These are phyloP conservation scores for Nematopogon swammerdamellus DNA, from an alignment of 2,888 invertebrate species.

Conservation along the genomic window DNA sequence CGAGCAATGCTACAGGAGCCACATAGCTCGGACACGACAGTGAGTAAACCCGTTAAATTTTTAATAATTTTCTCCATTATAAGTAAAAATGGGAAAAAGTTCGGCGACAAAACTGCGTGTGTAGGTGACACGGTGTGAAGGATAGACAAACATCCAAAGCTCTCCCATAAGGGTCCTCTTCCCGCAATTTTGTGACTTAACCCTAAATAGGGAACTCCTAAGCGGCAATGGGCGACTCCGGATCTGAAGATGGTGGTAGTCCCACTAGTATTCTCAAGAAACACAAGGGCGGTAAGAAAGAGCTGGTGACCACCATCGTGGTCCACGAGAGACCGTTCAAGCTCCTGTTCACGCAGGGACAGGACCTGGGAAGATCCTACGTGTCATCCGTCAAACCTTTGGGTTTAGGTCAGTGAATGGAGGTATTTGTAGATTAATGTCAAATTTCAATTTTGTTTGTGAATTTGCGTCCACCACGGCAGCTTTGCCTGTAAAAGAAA, in stretches of 20 bases:
- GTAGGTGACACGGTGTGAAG: too few species aligned
- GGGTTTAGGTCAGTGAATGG: constrained; percentile 25
- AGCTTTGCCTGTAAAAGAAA: too few species aligned
- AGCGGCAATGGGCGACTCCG: too few species aligned
- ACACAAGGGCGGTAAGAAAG: constrained; percentile 5
- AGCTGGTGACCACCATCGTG: background rate
- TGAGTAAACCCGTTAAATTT: too few species aligned
- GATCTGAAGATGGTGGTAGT: background rate
- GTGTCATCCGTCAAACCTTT: constrained; percentile 34
- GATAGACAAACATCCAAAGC: too few species aligned
- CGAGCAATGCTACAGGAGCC: too few species aligned
- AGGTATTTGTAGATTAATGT: too few species aligned
- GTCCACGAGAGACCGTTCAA: constrained; percentile 29
- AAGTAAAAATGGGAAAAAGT: constrained; percentile 1
- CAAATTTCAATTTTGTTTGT: too few species aligned
- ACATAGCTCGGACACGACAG: too few species aligned
- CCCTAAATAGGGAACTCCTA: too few species aligned
- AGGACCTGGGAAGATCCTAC: constrained; percentile 39
- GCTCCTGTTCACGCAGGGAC: constrained; percentile 35
- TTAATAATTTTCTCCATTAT: constrained; percentile 1
- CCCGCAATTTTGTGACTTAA: too few species aligned
- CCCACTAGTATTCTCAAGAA: constrained; percentile 5
- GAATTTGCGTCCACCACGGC: background rate
- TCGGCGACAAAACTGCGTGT: background rate
- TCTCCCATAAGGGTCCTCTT: too few species aligned